Percentiles rank a stretch among this genome's conserved stretches.
These are phyloP conservation scores for Spisula solida DNA, from an alignment of 2,888 invertebrate species.

Conservation along the genomic window DNA sequence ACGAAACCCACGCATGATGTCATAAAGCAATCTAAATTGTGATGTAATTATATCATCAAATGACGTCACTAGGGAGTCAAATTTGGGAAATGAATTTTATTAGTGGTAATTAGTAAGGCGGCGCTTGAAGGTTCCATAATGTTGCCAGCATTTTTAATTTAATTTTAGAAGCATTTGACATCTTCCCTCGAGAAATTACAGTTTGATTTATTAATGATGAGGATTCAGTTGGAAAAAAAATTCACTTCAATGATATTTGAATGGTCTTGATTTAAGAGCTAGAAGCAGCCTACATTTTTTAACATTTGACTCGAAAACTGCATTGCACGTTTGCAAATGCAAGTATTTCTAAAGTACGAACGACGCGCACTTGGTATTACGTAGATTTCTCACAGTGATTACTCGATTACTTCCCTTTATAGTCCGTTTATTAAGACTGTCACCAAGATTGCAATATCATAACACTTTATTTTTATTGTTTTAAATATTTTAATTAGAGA, in stretches of 20 bases:
- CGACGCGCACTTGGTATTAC: no score
- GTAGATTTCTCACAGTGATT: no score
- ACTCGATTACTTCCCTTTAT: no score
- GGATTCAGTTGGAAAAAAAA: neutral
- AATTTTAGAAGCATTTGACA: neutral
- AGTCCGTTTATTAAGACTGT: no score
- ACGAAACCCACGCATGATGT: constrained; percentile 1
- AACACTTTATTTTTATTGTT: no score
- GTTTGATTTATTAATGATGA: neutral
- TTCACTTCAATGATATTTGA: neutral
- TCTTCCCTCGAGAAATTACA: neutral
- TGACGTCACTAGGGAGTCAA: neutral
- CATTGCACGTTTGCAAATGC: no score
- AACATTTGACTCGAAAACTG: no score
- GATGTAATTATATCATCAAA: neutral
- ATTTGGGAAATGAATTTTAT: constrained; percentile 6
- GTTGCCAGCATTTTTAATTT: neutral
- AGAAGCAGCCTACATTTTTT: no score
- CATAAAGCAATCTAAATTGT: neutral
- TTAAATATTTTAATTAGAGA: no score
- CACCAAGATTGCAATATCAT: no score
- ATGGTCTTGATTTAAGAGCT: neutral
- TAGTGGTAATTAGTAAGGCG: neutral
- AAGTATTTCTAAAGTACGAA: no score
- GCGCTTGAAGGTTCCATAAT: neutral